A percentile compares a stretch with the other conserved stretches of the same genome.
phyloP scores from a whole-genome alignment of 2,113 vertebrate species.

The Chionomys nivalis region DNA sequence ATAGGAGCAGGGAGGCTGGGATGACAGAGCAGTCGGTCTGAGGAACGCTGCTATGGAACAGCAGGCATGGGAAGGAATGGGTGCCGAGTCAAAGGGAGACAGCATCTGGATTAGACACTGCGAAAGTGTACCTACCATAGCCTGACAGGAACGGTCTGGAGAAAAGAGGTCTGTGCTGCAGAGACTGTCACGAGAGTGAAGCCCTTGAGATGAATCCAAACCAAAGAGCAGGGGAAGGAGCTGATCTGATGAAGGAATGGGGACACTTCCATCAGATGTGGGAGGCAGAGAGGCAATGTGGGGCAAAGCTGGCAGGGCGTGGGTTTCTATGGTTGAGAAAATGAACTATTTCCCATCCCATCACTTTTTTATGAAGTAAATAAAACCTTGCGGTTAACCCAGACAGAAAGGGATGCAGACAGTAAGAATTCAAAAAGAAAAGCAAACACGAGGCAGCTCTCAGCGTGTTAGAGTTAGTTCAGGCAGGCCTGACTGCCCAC shows the following conservation, averaged over 20 bases:
- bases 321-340: neutral
- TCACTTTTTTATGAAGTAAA: constrained; percentile 36
- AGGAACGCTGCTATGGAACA: neutral
- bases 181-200: neutral
- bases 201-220: neutral
- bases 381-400: neutral
- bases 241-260: neutral
- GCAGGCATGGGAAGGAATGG: neutral
- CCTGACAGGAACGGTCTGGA: neutral
- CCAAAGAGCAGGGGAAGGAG: neutral
- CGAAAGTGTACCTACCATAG: neutral
- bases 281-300: neutral
- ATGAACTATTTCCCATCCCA: neutral
- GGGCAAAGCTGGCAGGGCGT: neutral
- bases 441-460: neutral
- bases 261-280: neutral
- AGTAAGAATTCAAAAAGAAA: constrained; percentile 17
- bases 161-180: neutral
- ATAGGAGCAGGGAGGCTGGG: too few relatives aligned
- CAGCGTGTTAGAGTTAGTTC: neutral
- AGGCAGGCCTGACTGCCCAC: neutral
- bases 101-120: neutral
- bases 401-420: constrained; percentile 32
- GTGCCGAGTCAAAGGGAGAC: neutral
- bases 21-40: neutral